A percentile compares a stretch with the other conserved stretches of the same genome.
Conservation (phyloP, 2,797 vertebrate genomes). For the Triplophysa bombifrons region DNA sequence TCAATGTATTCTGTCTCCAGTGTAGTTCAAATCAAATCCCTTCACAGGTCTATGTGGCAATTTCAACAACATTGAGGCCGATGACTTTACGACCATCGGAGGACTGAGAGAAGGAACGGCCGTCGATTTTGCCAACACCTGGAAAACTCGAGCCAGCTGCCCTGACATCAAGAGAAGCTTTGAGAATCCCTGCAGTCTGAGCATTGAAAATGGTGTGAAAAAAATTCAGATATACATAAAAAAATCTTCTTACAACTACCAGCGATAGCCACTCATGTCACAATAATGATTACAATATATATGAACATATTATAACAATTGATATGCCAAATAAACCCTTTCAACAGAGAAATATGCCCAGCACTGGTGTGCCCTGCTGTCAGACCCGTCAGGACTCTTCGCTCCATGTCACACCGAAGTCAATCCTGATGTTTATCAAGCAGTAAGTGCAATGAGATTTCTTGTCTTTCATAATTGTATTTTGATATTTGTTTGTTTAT, state of each 20-base stretch:
- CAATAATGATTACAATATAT: too few species aligned
- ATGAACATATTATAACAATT: too few species aligned
- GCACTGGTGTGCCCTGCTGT: slow-evolving; percentile 81
- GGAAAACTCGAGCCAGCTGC: slow-evolving; percentile 80
- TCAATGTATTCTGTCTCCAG: too few species aligned
- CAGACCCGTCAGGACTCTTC: slow-evolving; percentile 72
- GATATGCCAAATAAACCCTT: background rate
- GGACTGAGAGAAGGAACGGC: slow-evolving; percentile 84
- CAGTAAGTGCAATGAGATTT: slow-evolving; percentile 66
- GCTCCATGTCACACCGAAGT: slow-evolving; percentile 78
- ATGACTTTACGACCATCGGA: slow-evolving; percentile 79
- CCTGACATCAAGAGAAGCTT: slow-evolving; percentile 68
- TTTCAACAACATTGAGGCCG: slow-evolving; percentile 81
- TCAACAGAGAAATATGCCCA: slow-evolving; percentile 78
- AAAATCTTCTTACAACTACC: too few species aligned
- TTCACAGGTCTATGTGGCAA: slow-evolving; percentile 86
- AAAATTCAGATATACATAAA: too few species aligned
- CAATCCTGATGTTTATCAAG: slow-evolving; percentile 72
- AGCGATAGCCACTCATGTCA: too few species aligned
- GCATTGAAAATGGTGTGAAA: slow-evolving; percentile 79
- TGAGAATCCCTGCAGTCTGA: slow-evolving; percentile 81
- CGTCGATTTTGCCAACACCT: slow-evolving; percentile 80
- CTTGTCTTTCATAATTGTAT: background rate
- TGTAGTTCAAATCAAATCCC: background rate
- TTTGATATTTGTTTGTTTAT: background rate